These are phyloP conservation scores for Mechanitis mazaeus DNA, from an alignment of 2,888 invertebrate genomes.

Conservation along the genomic window DNA sequence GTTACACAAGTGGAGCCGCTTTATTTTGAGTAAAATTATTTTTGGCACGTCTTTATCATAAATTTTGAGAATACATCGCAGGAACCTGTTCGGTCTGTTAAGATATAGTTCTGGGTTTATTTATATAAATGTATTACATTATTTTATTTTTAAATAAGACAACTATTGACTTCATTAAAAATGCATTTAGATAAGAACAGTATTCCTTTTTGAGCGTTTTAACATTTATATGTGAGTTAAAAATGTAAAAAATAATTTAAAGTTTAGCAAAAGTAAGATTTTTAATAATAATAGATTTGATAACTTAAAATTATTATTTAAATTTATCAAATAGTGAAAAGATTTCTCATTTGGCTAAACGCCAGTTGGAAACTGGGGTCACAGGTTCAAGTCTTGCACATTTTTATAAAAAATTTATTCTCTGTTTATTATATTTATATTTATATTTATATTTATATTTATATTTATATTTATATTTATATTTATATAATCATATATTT, in stretches of 20 bases:
- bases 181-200: too few species aligned
- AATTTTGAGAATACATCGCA: slow-evolving; percentile 3
- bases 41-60: slow-evolving; percentile 6
- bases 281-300: not conserved
- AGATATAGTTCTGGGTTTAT: not conserved
- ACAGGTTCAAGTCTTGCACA: slow-evolving; percentile 1
- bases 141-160: too few species aligned
- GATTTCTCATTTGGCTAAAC: not conserved
- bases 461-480: not conserved
- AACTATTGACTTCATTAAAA: too few species aligned
- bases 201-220: too few species aligned
- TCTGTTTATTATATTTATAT: not conserved
- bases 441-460: not conserved
- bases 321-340: not conserved
- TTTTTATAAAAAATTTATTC: not conserved
- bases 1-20: too few species aligned
- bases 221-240: too few species aligned
- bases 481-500: not conserved
- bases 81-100: not conserved
- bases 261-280: too few species aligned
- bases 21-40: slow-evolving; percentile 1
- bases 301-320: not conserved
- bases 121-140: not conserved
- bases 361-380: not conserved
- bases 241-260: too few species aligned